Conservation (phyloP, 2,797 vertebrate genomes). For the Parotocinclus haroldoi region DNA sequence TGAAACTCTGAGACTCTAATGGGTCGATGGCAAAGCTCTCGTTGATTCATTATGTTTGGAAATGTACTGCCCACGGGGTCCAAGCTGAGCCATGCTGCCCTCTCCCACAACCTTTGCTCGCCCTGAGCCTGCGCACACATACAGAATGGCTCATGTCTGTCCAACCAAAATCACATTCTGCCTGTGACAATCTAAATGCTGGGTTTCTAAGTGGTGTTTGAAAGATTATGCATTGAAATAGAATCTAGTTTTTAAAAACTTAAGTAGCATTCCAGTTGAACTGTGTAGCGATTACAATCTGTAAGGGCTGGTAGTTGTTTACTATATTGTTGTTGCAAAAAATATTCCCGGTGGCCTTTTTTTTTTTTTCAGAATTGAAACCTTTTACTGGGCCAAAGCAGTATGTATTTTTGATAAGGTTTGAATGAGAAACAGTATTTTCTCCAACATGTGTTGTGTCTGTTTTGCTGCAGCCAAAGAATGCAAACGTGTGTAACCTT, state of each 20-base stretch:
- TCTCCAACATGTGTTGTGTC: conserved; percentile 10
- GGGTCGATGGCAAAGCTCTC: conserved; percentile 29
- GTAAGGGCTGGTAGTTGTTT: too few relatives aligned
- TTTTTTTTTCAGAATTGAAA: conserved; percentile 17
- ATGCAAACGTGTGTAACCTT: not conserved
- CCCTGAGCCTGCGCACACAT: not conserved
- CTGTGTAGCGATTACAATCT: too few relatives aligned
- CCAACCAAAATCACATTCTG: not conserved
- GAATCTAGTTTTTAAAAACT: too few relatives aligned
- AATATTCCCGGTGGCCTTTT: not conserved
- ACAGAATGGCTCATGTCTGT: not conserved
- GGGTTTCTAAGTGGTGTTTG: not conserved
- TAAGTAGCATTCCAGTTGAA: too few relatives aligned
- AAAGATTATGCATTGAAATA: too few relatives aligned
- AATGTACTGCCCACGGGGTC: conserved; percentile 33
- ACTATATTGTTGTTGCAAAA: conserved; percentile 4
- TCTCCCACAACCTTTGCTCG: conserved; percentile 18
- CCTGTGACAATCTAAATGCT: conserved; percentile 32
- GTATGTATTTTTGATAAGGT: conserved; percentile 19
- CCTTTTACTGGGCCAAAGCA: conserved; percentile 19
- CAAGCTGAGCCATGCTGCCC: conserved; percentile 21
- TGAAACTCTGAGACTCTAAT: conserved; percentile 23
- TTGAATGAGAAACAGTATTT: conserved; percentile 40
- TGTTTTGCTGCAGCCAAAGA: conserved; percentile 36
- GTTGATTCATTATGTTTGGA: conserved; percentile 40